Conservation (phyloP, 1,140 invertebrate genomes). For the Neuroterus valhalla region DNA sequence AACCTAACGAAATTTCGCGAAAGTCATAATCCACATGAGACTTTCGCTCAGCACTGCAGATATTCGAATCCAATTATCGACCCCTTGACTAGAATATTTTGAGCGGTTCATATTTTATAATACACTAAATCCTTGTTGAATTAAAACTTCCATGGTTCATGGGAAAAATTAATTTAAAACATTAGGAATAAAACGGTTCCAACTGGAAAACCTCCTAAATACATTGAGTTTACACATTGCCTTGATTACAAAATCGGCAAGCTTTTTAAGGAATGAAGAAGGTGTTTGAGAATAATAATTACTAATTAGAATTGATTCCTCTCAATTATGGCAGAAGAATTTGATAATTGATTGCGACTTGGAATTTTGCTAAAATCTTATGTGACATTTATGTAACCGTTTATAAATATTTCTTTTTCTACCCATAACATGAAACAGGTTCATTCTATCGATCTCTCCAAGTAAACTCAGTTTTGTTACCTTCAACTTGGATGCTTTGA, state of each 20-base stretch:
- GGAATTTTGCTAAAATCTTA: neutral
- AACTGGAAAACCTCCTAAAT: too few relatives aligned
- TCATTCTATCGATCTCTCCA: conserved; percentile 4
- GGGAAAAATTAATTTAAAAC: too few relatives aligned
- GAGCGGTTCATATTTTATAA: neutral
- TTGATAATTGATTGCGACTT: neutral
- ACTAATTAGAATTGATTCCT: neutral
- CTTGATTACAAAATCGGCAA: too few relatives aligned
- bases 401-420: neutral
- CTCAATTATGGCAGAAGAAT: neutral
- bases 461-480: conserved; percentile 7
- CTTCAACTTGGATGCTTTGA: conserved; percentile 1
- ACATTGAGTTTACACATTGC: too few relatives aligned
- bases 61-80: conserved; percentile 40
- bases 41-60: neutral
- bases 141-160: too few relatives aligned
- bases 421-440: neutral
- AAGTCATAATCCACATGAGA: neutral
- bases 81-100: conserved; percentile 22
- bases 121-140: neutral
- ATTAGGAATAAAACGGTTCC: too few relatives aligned
- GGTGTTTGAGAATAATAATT: too few relatives aligned
- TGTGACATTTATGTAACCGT: neutral
- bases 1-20: neutral
- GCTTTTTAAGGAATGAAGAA: too few relatives aligned